Evolutionary conservation across 2,888 invertebrate species (phyloP).

Genomic region (Sacculina carcini): DNA sequence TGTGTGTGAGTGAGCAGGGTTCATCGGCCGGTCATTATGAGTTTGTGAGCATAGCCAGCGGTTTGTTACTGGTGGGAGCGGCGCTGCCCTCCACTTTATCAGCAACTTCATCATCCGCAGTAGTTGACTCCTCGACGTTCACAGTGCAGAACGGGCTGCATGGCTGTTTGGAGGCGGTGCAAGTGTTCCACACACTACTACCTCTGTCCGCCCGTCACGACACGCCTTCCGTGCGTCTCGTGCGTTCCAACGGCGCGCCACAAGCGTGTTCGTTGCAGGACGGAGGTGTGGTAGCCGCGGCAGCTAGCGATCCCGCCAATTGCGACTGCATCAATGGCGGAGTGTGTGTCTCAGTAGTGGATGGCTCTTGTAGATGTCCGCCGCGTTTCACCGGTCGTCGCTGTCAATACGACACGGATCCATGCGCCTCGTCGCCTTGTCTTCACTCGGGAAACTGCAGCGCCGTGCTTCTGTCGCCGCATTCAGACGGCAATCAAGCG

Average conservation of each 20-base stretch:
- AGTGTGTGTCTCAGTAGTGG: conserved; percentile 29
- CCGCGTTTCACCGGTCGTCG: conserved; percentile 44
- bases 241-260: conserved; percentile 18
- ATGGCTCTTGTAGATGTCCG: conserved; percentile 43
- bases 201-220: conserved; percentile 43
- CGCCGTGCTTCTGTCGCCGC: conserved; percentile 17
- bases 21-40: conserved; percentile 54
- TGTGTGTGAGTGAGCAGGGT: too few relatives aligned
- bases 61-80: conserved; percentile 59
- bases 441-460: conserved; percentile 37
- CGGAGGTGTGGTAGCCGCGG: conserved; percentile 38
- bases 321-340: conserved; percentile 53
- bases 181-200: conserved; percentile 42
- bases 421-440: conserved; percentile 66
- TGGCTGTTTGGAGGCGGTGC: conserved; percentile 71
- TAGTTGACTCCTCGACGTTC: conserved; percentile 26
- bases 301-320: too few relatives aligned
- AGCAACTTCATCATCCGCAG: too few relatives aligned
- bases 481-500: too few relatives aligned
- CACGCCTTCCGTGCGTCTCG: conserved; percentile 23
- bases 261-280: conserved; percentile 19
- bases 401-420: conserved; percentile 65
- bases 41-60: conserved; percentile 56
- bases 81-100: conserved; percentile 30
- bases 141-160: conserved; percentile 60